Evolutionary conservation across 2,797 vertebrate genomes (phyloP).

Genomic region (Todus mexicanus): DNA sequence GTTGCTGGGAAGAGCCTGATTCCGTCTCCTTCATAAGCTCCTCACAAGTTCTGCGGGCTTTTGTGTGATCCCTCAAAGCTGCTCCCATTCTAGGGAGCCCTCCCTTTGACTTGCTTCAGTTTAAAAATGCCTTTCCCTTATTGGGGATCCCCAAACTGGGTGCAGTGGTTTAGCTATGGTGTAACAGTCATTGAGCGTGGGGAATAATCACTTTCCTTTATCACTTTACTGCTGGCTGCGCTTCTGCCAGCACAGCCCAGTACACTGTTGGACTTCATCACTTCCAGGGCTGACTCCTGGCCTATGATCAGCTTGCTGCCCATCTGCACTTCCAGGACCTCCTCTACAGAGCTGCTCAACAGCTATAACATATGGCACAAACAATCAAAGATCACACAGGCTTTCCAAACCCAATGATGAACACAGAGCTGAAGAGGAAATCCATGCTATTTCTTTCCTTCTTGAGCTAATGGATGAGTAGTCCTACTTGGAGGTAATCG

Average conservation of each 20-base stretch:
- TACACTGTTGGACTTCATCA: rapidly evolving
- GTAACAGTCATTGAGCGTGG: neutral
- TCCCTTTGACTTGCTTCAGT: neutral
- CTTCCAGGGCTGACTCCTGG: no score
- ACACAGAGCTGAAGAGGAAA: neutral
- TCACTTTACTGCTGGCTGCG: neutral
- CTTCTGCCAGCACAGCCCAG: neutral
- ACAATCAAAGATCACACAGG: neutral
- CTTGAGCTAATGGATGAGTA: neutral
- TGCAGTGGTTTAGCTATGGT: rapidly evolving
- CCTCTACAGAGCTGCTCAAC: neutral
- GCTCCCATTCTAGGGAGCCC: neutral
- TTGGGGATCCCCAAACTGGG: neutral
- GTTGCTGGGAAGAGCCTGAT: neutral
- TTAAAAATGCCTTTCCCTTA: rapidly evolving
- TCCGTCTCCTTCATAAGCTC: neutral
- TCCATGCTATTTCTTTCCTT: rapidly evolving
- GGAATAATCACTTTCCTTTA: neutral
- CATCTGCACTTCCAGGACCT: no score
- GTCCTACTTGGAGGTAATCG: neutral
- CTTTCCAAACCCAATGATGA: neutral
- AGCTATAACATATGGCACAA: neutral
- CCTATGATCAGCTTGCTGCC: rapidly evolving
- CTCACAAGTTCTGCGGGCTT: neutral
- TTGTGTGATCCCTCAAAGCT: neutral